Evolutionary conservation across 2,113 vertebrate species (phyloP).

Genomic region (Hylia prasina): DNA sequence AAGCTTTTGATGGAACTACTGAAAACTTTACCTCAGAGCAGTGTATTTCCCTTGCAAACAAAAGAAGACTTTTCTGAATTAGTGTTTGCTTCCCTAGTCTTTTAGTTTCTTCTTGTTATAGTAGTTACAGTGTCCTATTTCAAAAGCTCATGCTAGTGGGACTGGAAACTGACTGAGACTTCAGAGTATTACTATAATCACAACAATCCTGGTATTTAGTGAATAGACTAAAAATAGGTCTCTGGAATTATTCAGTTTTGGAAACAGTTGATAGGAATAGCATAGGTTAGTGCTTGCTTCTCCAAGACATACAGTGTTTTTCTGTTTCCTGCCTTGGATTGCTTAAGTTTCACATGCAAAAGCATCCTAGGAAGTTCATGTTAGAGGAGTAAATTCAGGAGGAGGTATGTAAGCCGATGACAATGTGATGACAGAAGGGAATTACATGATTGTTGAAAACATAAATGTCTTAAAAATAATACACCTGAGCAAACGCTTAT

Average conservation of each 20-base stretch:
- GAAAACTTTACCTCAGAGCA: not conserved
- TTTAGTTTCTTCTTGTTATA: not conserved
- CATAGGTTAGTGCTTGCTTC: not conserved
- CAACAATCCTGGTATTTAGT: not conserved
- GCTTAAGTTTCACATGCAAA: not conserved
- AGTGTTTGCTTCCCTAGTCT: not conserved
- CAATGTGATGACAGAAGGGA: not conserved
- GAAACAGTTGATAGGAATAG: not conserved
- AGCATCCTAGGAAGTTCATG: not conserved
- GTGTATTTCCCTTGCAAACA: not conserved
- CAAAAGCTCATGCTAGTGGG: not conserved
- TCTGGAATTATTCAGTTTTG: not conserved
- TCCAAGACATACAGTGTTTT: not conserved
- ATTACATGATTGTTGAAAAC: not conserved
- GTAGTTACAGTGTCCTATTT: not conserved
- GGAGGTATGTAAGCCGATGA: not conserved
- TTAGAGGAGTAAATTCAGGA: not conserved
- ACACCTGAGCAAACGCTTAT: not conserved
- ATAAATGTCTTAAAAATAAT: constrained; percentile 1
- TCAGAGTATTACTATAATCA: not conserved
- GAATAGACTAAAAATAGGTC: not conserved
- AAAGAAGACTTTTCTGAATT: not conserved
- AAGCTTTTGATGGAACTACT: not conserved
- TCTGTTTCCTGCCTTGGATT: not conserved
- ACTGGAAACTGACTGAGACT: not conserved